Conservation (phyloP, 1,140 invertebrate genomes). For the Dermatophagoides farinae region DNA sequence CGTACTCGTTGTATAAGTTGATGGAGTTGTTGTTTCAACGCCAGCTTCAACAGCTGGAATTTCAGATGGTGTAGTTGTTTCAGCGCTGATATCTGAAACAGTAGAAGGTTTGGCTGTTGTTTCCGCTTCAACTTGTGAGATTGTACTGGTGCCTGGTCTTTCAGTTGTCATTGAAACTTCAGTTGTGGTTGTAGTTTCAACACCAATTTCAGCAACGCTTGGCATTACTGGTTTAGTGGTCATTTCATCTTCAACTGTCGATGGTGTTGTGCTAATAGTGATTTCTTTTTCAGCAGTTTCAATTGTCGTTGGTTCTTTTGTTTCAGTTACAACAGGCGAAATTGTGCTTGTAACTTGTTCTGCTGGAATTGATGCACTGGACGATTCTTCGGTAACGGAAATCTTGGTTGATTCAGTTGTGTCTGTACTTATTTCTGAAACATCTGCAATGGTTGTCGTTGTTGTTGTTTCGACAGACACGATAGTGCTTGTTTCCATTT, state of each 20-base stretch:
- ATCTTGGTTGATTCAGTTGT: background rate
- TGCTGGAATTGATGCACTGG: conserved; percentile 7
- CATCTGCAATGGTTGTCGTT: background rate
- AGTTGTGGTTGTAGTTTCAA: background rate
- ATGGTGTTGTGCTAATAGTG: background rate
- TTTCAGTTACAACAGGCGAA: background rate
- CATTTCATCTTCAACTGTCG: background rate
- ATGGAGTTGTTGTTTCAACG: background rate
- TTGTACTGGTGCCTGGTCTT: background rate
- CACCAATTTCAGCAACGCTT: background rate
- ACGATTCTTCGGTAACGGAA: background rate
- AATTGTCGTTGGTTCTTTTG: background rate
- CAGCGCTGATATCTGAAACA: background rate
- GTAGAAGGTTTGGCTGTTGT: background rate
- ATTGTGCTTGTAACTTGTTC: conserved; percentile 9
- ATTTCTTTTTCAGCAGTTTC: background rate
- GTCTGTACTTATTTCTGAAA: conserved; percentile 3
- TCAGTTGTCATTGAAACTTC: background rate
- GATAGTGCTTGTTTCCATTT: background rate
- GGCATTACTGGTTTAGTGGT: background rate
- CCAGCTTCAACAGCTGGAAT: background rate
- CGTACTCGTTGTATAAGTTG: background rate
- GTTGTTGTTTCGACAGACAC: conserved; percentile 2
- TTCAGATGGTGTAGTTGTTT: background rate
- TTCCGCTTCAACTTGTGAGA: background rate